Percentiles rank a stretch among this genome's conserved stretches.
Evolutionary conservation across 1,140 invertebrate genomes (phyloP).

Genomic region (Microvelia longipes): DNA sequence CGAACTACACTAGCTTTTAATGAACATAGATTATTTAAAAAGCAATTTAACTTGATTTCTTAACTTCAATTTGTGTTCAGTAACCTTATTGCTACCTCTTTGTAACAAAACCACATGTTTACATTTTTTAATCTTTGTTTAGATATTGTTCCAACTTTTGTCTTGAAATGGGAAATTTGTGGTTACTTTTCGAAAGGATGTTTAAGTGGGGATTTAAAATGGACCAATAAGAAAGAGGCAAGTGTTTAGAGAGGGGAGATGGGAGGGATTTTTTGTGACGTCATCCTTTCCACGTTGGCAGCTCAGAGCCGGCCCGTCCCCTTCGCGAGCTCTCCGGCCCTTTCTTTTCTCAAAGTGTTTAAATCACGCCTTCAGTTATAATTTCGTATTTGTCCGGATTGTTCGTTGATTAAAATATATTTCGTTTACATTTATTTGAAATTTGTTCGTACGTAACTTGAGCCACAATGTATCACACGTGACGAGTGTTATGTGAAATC

Average conservation of each 20-base stretch:
- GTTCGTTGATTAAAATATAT: not conserved
- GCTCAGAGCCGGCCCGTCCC: not conserved
- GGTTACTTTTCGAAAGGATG: not conserved
- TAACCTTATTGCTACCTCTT: no score
- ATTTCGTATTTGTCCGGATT: not conserved
- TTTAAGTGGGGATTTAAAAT: not conserved
- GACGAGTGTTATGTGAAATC: not conserved
- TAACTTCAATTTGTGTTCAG: no score
- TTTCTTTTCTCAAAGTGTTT: not conserved
- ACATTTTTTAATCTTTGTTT: not conserved
- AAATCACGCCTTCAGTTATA: not conserved
- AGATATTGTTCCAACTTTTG: not conserved
- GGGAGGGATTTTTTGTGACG: not conserved
- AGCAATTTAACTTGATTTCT: no score
- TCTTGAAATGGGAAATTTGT: not conserved
- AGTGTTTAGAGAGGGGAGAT: conserved; percentile 2
- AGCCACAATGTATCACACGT: not conserved
- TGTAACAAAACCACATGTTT: not conserved
- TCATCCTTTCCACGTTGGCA: conserved; percentile 7
- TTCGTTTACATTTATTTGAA: not conserved
- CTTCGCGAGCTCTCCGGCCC: not conserved
- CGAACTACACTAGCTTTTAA: no score
- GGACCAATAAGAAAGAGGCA: conserved; percentile 7
- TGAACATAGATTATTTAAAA: no score
- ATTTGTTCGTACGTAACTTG: not conserved